Conservation (phyloP, 2,888 invertebrate species). For the Dioctria linearis region DNA sequence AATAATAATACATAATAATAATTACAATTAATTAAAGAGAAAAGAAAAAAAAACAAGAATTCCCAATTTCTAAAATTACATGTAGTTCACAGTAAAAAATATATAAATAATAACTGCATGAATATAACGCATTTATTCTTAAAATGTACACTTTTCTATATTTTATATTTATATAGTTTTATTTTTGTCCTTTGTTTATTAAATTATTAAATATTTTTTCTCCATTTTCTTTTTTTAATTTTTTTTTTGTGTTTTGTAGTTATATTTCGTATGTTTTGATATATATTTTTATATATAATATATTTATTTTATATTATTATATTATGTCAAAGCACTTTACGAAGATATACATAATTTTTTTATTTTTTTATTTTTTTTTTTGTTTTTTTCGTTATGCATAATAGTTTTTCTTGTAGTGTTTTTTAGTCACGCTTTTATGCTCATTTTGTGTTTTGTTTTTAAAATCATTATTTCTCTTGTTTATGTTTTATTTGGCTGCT, state of each 20-base stretch:
- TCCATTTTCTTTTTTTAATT: neutral
- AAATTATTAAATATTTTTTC: slow-evolving; percentile 45
- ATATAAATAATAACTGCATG: slow-evolving; percentile 20
- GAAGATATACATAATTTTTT: slow-evolving; percentile 38
- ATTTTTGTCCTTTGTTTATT: neutral
- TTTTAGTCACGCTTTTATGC: slow-evolving; percentile 31
- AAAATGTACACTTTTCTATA: slow-evolving; percentile 45
- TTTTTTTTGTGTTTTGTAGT: neutral
- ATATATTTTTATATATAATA: slow-evolving; percentile 32
- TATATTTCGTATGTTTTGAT: slow-evolving; percentile 42
- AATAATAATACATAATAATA: neutral
- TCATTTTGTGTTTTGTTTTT: slow-evolving; percentile 25
- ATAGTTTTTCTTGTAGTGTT: slow-evolving; percentile 19
- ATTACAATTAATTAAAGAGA: too few species aligned
- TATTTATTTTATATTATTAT: slow-evolving; percentile 39
- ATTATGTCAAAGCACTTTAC: slow-evolving; percentile 51
- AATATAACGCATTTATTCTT: slow-evolving; percentile 46
- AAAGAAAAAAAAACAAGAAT: too few species aligned
- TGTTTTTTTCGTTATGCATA: slow-evolving; percentile 33
- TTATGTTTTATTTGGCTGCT: slow-evolving; percentile 29
- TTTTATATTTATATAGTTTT: slow-evolving; percentile 46
- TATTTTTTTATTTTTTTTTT: too few species aligned
- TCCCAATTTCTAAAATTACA: too few species aligned
- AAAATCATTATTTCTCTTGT: slow-evolving; percentile 5
- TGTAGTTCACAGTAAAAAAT: too few species aligned